These are phyloP conservation scores for Petrocephalus zakoni DNA, from an alignment of 2,113 vertebrate species.

Conservation along the genomic window DNA sequence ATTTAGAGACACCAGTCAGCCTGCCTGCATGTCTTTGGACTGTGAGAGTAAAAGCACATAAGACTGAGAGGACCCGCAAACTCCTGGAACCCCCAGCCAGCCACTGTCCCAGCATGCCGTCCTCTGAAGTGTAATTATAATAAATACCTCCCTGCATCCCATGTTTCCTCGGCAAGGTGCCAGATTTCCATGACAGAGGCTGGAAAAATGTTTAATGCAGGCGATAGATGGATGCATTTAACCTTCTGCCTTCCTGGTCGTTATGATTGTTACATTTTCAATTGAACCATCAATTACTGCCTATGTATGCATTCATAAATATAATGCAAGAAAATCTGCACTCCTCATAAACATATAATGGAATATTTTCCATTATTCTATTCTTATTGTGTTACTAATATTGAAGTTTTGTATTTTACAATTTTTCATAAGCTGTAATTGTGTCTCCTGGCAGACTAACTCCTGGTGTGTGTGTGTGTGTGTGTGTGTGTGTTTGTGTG, in stretches of 20 bases:
- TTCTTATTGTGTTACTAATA: background rate
- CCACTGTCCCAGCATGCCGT: background rate
- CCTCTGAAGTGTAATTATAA: background rate
- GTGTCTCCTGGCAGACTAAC: background rate
- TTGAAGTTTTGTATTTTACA: background rate
- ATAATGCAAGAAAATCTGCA: background rate
- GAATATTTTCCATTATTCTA: background rate
- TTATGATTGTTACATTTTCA: background rate
- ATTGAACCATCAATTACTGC: background rate
- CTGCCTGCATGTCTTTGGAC: background rate
- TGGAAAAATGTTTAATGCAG: background rate
- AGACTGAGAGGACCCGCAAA: background rate
- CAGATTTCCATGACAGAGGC: background rate
- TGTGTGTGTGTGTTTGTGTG: too few species aligned
- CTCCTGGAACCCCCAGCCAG: background rate
- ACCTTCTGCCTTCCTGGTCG: background rate
- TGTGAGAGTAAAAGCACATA: background rate
- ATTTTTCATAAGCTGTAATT: background rate
- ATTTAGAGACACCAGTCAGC: background rate
- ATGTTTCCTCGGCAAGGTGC: background rate
- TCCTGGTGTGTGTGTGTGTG: too few species aligned
- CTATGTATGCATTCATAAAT: background rate
- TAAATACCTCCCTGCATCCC: background rate
- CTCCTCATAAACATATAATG: background rate
- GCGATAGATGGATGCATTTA: background rate